phyloP scores from a whole-genome alignment of 2,113 vertebrate genomes.

The rat (Rattus norvegicus) region DNA sequence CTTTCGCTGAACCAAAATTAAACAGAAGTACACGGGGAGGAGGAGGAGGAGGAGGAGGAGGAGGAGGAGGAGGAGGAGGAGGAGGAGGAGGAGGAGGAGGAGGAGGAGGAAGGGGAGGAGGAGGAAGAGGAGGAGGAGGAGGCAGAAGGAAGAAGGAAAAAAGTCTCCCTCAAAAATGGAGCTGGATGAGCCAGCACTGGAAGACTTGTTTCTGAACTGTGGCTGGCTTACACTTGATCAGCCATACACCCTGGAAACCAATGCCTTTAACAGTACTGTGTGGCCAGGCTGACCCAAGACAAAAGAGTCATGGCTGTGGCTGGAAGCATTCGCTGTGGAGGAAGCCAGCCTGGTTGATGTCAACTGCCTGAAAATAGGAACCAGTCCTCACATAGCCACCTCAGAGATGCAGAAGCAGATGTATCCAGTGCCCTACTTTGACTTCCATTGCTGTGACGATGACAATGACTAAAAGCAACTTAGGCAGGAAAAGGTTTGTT shows the following conservation, averaged over 20 bases:
- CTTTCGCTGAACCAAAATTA: constrained; percentile 27
- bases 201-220: constrained; percentile 20
- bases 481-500: not conserved
- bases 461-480: not conserved
- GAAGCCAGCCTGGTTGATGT: not conserved
- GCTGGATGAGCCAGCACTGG: not conserved
- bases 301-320: not conserved
- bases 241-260: not conserved
- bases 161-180: not conserved
- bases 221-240: not conserved
- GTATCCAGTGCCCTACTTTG: not conserved
- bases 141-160: not conserved
- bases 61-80: too few species aligned
- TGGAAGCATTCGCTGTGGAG: not conserved
- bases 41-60: too few species aligned
- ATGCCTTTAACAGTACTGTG: not conserved
- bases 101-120: not conserved
- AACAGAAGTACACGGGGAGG: not conserved
- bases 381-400: not conserved
- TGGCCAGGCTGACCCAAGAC: not conserved
- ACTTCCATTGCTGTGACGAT: not conserved
- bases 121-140: too few species aligned
- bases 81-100: too few species aligned
- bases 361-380: not conserved
- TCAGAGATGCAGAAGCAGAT: not conserved